These are phyloP conservation scores for Athene cunicularia DNA, from an alignment of 2,113 vertebrate species.

Conservation along the genomic window DNA sequence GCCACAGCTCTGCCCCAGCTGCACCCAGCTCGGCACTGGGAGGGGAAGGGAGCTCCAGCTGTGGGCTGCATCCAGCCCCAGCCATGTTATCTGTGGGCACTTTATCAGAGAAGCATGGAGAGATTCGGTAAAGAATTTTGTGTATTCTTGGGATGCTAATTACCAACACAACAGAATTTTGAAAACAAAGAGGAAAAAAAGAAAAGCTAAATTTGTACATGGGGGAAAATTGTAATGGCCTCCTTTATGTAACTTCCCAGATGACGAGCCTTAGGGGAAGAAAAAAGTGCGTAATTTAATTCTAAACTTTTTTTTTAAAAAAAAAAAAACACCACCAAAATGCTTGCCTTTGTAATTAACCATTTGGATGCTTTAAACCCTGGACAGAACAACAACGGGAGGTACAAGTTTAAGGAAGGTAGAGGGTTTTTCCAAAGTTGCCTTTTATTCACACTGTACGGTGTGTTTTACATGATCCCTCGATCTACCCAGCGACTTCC, in stretches of 20 bases:
- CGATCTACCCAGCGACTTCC: neutral
- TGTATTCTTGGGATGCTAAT: neutral
- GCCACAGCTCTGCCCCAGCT: neutral
- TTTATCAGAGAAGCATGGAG: neutral
- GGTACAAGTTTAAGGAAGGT: no score
- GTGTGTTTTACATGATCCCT: accelerated
- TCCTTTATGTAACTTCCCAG: neutral
- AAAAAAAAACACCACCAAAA: neutral
- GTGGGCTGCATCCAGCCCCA: accelerated
- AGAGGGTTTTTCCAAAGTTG: neutral
- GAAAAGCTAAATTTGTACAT: neutral
- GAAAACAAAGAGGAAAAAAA: neutral
- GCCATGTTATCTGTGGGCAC: no score
- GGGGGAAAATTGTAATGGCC: neutral
- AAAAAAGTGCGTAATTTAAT: neutral
- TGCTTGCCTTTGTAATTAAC: neutral
- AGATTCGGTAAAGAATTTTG: neutral
- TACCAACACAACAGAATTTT: neutral
- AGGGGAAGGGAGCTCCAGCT: neutral
- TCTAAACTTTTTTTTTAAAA: no score
- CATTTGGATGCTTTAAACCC: neutral
- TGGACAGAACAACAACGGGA: neutral
- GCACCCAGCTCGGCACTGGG: neutral
- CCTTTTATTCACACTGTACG: accelerated
- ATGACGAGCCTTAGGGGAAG: neutral